A percentile compares a stretch with the other conserved stretches of the same genome.
Conservation (phyloP, 2,797 vertebrate genomes). For the Molossus molossus region DNA sequence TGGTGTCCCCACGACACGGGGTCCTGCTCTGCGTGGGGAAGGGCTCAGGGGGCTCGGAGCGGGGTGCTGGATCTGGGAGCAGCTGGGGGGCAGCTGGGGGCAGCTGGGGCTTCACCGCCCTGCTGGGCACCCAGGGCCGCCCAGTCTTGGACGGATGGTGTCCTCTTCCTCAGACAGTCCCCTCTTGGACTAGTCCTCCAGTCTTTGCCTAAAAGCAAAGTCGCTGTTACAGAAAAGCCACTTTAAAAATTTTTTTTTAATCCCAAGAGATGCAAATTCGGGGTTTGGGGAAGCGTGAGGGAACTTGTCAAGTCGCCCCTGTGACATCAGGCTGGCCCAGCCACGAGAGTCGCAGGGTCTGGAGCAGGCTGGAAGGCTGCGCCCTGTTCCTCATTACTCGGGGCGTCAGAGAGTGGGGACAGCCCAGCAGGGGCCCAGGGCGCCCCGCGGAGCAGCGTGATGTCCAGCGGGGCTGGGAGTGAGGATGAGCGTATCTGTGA, state of each 20-base stretch:
- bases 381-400: background rate
- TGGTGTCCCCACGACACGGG: no score
- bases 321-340: background rate
- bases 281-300: background rate
- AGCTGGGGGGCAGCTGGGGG: fast-evolving
- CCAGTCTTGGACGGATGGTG: background rate
- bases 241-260: background rate
- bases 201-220: background rate
- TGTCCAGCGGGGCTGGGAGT: background rate
- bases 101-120: background rate
- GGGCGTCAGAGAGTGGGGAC: background rate
- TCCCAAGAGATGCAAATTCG: slow-evolving; percentile 11
- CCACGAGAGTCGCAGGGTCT: background rate
- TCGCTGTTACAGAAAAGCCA: background rate
- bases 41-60: background rate
- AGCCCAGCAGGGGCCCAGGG: no score
- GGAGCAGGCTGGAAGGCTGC: fast-evolving
- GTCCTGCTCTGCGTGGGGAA: background rate
- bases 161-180: background rate
- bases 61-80: background rate
- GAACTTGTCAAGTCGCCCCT: background rate
- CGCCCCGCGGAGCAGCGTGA: fast-evolving
- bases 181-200: background rate
- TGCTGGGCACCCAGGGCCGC: no score
- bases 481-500: background rate